Percentiles rank a stretch among this genome's conserved stretches.
phyloP scores from a whole-genome alignment of 2,888 invertebrate species.

The Enoplolaimus lenunculus region DNA sequence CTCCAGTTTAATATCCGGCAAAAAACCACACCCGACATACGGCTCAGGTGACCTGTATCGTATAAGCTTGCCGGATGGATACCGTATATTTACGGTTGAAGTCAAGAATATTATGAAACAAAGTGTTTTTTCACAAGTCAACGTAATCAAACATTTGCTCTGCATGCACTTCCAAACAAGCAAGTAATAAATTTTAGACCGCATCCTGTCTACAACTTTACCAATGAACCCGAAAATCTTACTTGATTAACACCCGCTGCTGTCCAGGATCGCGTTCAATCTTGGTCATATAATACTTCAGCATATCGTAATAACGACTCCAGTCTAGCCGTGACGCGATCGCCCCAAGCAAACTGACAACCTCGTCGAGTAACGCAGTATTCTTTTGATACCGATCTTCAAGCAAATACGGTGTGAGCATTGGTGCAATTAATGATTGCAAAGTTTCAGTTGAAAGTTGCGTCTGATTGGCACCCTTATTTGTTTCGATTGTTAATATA shows the following conservation, averaged over 20 bases:
- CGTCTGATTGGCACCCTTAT: constrained; percentile 22
- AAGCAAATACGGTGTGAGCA: constrained; percentile 64
- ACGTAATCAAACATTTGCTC: too few species aligned
- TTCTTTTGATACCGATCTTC: constrained; percentile 60
- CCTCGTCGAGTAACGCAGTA: constrained; percentile 52
- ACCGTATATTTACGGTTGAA: too few species aligned
- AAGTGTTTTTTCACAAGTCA: too few species aligned
- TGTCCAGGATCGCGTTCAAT: constrained; percentile 56
- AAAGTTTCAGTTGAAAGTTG: constrained; percentile 48
- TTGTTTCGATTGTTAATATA: neutral
- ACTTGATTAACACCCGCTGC: constrained; percentile 53
- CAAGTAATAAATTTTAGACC: neutral
- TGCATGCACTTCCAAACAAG: too few species aligned
- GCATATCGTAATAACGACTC: constrained; percentile 68
- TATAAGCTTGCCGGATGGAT: too few species aligned
- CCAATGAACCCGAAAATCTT: neutral
- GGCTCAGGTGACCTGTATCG: too few species aligned
- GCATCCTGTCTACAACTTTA: neutral
- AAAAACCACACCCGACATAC: too few species aligned
- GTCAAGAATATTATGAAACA: too few species aligned
- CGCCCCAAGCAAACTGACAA: constrained; percentile 52
- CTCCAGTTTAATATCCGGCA: too few species aligned
- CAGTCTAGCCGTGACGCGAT: constrained; percentile 67
- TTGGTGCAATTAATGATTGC: constrained; percentile 68
- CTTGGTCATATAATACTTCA: constrained; percentile 64